A percentile compares a stretch with the other conserved stretches of the same genome.
phyloP scores from a whole-genome alignment of 2,113 vertebrate species.

The Sorex araneus region DNA sequence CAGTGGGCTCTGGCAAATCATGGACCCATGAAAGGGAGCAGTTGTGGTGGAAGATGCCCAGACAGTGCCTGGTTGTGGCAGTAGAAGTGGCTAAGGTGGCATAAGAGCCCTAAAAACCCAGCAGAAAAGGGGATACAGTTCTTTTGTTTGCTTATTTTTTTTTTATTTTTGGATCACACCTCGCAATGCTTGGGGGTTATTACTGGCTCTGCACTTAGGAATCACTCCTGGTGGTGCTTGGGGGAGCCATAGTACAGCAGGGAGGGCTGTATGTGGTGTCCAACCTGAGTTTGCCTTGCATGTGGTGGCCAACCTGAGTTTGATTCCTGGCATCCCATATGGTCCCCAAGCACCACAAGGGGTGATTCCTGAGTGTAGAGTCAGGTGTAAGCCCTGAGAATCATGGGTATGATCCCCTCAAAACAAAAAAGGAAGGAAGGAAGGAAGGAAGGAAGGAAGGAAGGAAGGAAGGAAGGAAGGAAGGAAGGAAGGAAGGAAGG shows the following conservation, averaged over 20 bases:
- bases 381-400: conserved; percentile 95
- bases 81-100: conserved; percentile 91
- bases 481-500: conserved; percentile 89
- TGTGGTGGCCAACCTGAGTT: conserved; percentile 87
- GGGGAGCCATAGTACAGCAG: conserved; percentile 91
- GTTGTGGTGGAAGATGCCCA: conserved; percentile 97
- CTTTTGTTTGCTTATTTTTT: conserved; percentile 85
- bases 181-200: too few relatives aligned
- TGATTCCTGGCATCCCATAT: conserved; percentile 87
- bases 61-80: conserved; percentile 96
- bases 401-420: conserved; percentile 88
- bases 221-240: too few relatives aligned
- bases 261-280: conserved; percentile 57
- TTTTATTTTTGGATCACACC: too few relatives aligned
- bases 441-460: conserved; percentile 91
- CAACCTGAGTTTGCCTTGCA: conserved; percentile 85
- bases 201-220: too few relatives aligned
- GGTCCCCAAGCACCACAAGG: too few relatives aligned
- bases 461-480: conserved; percentile 91
- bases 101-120: conserved; percentile 91
- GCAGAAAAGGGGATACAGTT: conserved; percentile 95
- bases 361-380: conserved; percentile 87
- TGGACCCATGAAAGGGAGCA: conserved; percentile 97
- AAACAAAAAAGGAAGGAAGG: conserved; percentile 54
- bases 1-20: conserved; percentile 95